Base-by-base conservation (phyloP, 2,888 invertebrate species). In the Hybos culiciformis region DNA sequence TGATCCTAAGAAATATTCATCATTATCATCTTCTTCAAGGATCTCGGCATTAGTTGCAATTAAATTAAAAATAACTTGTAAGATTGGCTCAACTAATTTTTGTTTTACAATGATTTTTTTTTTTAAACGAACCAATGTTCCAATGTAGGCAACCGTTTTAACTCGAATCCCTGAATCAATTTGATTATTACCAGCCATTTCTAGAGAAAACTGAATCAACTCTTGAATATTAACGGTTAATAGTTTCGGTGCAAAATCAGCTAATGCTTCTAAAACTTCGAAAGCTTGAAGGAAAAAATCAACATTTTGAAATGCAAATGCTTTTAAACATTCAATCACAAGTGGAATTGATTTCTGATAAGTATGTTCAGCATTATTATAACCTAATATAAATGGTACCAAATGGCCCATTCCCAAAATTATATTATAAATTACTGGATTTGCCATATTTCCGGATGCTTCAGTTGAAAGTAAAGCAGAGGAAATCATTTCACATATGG, bases 71-170 rank as follows among this genome's bases (percentile, higher is more conserved):
- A 84, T 62, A 12, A 77, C 74, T 48, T 73, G 70, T 49, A 79
- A 66, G 14, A 80, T 79, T 2, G 81, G 80, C 48, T 77, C 74
- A 20, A 83, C 69, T 39, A 85, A 61, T 56, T 83, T 80, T 53
- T 79, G 72, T 56, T 83, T 84, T 45, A 80, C 68, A 39, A 64
- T 59, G 47, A 75, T 72, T 67, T 83, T 84, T 59, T 82, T 83
- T 62, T 83, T 83, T 3, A 77, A 66, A 43, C 76, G 70, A 11
- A 76, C 74, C 36, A 84, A 56, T 65, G 74, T 76, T 1, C 78
- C 77, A 46, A 83, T 69, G 44, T 80, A 76, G 34, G 73, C 70
- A 15, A 84, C 70, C 2, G 79, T 75, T 61, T 81, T 81, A 5
- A 79, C 74, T 55, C 81, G 73, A 11, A 83, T 67, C 24, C 70